Conservation (phyloP, 2,797 vertebrate species). For the Sebastiscus tertius region DNA sequence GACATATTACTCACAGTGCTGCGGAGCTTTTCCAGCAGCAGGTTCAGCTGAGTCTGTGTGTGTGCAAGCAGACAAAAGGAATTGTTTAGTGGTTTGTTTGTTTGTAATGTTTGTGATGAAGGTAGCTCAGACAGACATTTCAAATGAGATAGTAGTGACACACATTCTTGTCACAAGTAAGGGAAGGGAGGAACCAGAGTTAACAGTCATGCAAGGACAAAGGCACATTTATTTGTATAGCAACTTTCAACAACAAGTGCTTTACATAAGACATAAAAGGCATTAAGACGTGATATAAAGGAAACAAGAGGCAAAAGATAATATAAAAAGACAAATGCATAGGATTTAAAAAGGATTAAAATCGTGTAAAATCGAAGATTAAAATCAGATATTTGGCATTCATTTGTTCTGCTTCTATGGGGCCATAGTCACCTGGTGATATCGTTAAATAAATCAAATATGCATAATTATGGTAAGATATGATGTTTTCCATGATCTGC, state of each 20-base stretch:
- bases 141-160: not conserved
- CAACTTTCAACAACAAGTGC: not conserved
- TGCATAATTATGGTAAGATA: no score
- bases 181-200: not conserved
- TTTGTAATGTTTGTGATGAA: slow-evolving; percentile 3
- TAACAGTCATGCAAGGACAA: not conserved
- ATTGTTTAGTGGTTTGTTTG: slow-evolving; percentile 14
- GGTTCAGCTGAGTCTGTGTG: slow-evolving; percentile 94
- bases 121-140: not conserved
- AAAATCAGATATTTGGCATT: not conserved
- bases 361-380: not conserved
- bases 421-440: not conserved
- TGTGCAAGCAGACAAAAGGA: slow-evolving; percentile 58
- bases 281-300: not conserved
- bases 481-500: not conserved
- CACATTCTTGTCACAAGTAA: not conserved
- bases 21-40: slow-evolving; percentile 96
- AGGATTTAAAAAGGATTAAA: not conserved
- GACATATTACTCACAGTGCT: slow-evolving; percentile 91
- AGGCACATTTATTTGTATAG: not conserved
- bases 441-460: no score
- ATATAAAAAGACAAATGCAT: not conserved
- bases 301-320: not conserved
- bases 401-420: not conserved
- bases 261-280: not conserved